A percentile compares a stretch with the other conserved stretches of the same genome.
These are phyloP conservation scores for Staurois parvus DNA, from an alignment of 2,797 vertebrate genomes.

Conservation along the genomic window DNA sequence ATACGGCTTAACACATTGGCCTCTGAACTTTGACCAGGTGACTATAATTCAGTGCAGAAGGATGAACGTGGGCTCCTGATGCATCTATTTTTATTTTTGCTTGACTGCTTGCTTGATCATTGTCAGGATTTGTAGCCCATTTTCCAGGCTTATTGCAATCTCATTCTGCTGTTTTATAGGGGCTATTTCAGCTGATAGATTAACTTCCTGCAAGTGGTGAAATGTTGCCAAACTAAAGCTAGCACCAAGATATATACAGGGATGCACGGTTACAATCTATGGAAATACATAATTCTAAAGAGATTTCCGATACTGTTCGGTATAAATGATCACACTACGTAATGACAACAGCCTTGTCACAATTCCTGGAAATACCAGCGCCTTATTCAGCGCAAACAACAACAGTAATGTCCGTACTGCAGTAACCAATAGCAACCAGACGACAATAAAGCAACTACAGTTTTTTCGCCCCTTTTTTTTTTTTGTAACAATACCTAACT, in stretches of 20 bases:
- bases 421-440: no score
- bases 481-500: no score
- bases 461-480: no score
- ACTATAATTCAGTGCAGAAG: conserved; percentile 79
- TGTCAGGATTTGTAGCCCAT: conserved; percentile 90
- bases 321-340: no score
- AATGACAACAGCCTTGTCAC: no score
- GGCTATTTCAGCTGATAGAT: conserved; percentile 88
- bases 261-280: neutral
- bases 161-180: conserved; percentile 87
- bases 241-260: conserved; percentile 54
- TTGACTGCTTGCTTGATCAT: conserved; percentile 84
- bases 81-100: conserved; percentile 87
- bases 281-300: no score
- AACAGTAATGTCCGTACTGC: no score
- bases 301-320: no score
- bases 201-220: conserved; percentile 84
- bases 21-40: conserved; percentile 80
- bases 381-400: no score
- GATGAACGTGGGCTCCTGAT: conserved; percentile 81
- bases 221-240: conserved; percentile 76
- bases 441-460: no score
- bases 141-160: conserved; percentile 88
- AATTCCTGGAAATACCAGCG: no score
- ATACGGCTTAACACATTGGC: conserved; percentile 79